These are phyloP conservation scores for Lissocephala sabroskyi DNA, from an alignment of 2,888 invertebrate species.

Conservation along the genomic window DNA sequence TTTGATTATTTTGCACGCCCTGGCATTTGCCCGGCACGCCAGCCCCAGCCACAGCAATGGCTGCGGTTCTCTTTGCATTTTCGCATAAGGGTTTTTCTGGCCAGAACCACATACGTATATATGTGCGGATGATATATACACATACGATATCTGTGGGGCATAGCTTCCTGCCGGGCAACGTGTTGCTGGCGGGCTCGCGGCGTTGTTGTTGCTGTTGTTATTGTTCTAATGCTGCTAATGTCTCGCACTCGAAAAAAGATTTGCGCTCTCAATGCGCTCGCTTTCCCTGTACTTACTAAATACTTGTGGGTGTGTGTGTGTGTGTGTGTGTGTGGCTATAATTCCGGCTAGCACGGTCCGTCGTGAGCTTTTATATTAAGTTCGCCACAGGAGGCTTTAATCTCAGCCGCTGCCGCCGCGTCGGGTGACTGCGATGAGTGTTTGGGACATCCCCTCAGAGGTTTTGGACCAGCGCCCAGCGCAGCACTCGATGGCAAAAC, in stretches of 20 bases:
- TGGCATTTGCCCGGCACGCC: neutral
- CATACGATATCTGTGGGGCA: conserved; percentile 20
- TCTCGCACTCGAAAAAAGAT: conserved; percentile 59
- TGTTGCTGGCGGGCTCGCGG: conserved; percentile 6
- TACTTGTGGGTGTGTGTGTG: conserved; percentile 37
- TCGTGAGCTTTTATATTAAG: conserved; percentile 69
- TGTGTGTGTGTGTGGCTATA: too few relatives aligned
- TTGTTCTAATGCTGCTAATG: conserved; percentile 59
- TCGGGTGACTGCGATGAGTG: conserved; percentile 34
- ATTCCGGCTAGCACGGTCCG: conserved; percentile 17
- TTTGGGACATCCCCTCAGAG: conserved; percentile 23
- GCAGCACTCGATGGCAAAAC: conserved; percentile 50
- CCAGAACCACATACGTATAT: conserved; percentile 1
- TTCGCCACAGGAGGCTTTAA: conserved; percentile 72
- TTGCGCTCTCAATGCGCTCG: conserved; percentile 5
- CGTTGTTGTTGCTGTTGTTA: conserved; percentile 29
- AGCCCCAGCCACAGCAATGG: conserved; percentile 31
- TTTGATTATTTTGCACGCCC: conserved; percentile 55
- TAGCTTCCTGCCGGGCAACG: conserved; percentile 9
- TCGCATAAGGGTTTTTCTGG: conserved; percentile 4
- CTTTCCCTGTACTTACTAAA: conserved; percentile 32
- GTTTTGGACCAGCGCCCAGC: conserved; percentile 6
- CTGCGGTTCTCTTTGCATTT: conserved; percentile 22
- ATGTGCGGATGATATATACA: conserved; percentile 17
- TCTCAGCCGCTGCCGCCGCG: conserved; percentile 34